Evolutionary conservation across 2,113 vertebrate species (phyloP).

Genomic region (Nothoprocta pentlandii): DNA sequence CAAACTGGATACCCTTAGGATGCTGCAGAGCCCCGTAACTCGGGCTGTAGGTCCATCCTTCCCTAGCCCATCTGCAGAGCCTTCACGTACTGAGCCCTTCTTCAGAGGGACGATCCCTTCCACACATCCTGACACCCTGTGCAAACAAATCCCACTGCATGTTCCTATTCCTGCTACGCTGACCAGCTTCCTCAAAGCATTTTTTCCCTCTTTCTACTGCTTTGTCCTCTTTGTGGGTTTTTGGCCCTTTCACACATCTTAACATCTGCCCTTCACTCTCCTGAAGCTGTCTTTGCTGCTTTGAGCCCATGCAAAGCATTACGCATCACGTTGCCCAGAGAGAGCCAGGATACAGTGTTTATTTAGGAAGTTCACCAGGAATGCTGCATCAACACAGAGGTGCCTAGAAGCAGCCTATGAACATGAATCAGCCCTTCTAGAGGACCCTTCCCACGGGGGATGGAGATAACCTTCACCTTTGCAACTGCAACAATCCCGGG

Average conservation of each 20-base stretch:
- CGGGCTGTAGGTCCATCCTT: background rate
- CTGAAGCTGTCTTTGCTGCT: background rate
- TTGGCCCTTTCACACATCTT: background rate
- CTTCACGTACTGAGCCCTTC: background rate
- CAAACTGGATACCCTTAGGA: background rate
- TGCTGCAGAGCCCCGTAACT: background rate
- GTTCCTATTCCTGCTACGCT: background rate
- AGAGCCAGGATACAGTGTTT: background rate
- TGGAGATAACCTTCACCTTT: background rate
- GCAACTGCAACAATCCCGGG: background rate
- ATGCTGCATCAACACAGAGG: background rate
- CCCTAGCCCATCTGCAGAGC: background rate
- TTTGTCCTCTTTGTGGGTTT: background rate
- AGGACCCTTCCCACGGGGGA: background rate
- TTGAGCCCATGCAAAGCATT: background rate
- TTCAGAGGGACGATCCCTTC: background rate
- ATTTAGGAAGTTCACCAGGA: background rate
- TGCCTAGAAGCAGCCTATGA: background rate
- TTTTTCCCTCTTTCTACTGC: background rate
- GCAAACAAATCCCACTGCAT: background rate
- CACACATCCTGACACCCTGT: background rate
- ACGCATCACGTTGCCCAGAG: background rate
- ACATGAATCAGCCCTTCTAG: conserved; percentile 10
- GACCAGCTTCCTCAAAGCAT: background rate
- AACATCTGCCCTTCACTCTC: background rate